Base-by-base conservation (phyloP, 37 sponge, comb jelly and placozoan species). In the Axinella damicornis region DNA sequence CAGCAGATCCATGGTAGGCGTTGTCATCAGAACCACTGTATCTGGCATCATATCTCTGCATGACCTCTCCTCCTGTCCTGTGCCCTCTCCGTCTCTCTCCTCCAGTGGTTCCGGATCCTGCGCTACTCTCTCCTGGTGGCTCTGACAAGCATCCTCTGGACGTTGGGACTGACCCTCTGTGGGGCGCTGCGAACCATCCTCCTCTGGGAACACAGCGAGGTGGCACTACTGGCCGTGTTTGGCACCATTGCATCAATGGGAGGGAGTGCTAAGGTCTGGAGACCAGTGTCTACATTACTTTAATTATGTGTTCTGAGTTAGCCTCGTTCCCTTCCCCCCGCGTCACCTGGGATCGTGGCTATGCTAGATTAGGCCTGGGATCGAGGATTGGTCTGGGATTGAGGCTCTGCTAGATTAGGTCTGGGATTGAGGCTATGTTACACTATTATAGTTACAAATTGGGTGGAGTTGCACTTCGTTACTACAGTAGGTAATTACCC, bases 141-240 rank as follows among this genome's bases (percentile, higher is more conserved):
- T 0, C 31, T 88, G 20, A 71, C 83, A 0, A 65, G 83, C 39
- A 21, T 91, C 21, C 32, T 96, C 25, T 96, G 97, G 97, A 78
- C 80, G 13, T 60, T 86, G 0, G 96, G 98, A 2, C 77, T 97
- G 41, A 58, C 80, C 12, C 54, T 93, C 15, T 97, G 98, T 79
- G 98, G 98, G 4, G 88, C 98, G 0, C 71, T 97, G 11, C 57
- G 96, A 70, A 90, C 93, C 16, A 69, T 90, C 5, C 61, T 97
- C n/a, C 61, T 97, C 28, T 95, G 85, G 85, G 95, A 97, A 46
- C 93, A 97, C 75, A 92, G 94, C 46, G 89, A 90, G 25, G 34
- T 95, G 32, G 96, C 86, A 57, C 74, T 97, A 30, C 76, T 90
- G 80, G 90, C 90, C 20, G 87, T 84, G 34, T 55, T 94, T 25